Conservation (phyloP, 2,888 invertebrate genomes). For the Hedya salicella region DNA sequence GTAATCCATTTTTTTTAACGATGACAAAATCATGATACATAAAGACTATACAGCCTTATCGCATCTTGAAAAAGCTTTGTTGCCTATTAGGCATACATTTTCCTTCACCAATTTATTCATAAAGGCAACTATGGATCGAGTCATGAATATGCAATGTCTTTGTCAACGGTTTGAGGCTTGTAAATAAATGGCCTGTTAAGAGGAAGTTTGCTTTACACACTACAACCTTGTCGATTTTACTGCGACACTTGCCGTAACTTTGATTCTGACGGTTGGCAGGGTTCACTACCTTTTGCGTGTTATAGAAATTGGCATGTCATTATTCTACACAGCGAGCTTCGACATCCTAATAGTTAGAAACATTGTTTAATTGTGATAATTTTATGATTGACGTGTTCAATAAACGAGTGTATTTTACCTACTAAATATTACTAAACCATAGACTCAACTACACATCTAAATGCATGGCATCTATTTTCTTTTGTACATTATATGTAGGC, state of each 20-base stretch:
- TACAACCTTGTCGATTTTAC: constrained; percentile 21
- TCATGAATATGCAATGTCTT: constrained; percentile 73
- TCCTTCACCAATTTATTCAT: constrained; percentile 59
- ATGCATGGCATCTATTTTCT: too few relatives aligned
- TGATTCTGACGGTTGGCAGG: background rate
- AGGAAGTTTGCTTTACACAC: constrained; percentile 46
- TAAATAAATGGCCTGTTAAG: constrained; percentile 67
- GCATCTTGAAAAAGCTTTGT: background rate
- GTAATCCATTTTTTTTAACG: too few relatives aligned
- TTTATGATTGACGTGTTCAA: background rate
- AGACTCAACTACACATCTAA: too few relatives aligned
- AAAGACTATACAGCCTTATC: background rate
- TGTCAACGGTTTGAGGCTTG: constrained; percentile 64
- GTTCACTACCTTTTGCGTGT: background rate
- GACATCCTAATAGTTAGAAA: background rate
- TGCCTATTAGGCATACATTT: constrained; percentile 51
- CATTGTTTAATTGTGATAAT: too few relatives aligned
- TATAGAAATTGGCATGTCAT: constrained; percentile 17
- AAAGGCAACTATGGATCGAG: constrained; percentile 61
- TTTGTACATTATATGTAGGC: too few relatives aligned
- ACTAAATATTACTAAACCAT: too few relatives aligned
- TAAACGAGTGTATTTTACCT: too few relatives aligned
- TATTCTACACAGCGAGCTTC: constrained; percentile 6
- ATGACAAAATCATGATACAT: too few relatives aligned
- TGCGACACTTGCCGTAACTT: constrained; percentile 4